These are phyloP conservation scores for Miniopterus natalensis DNA, from an alignment of 2,113 vertebrate species.

Conservation along the genomic window DNA sequence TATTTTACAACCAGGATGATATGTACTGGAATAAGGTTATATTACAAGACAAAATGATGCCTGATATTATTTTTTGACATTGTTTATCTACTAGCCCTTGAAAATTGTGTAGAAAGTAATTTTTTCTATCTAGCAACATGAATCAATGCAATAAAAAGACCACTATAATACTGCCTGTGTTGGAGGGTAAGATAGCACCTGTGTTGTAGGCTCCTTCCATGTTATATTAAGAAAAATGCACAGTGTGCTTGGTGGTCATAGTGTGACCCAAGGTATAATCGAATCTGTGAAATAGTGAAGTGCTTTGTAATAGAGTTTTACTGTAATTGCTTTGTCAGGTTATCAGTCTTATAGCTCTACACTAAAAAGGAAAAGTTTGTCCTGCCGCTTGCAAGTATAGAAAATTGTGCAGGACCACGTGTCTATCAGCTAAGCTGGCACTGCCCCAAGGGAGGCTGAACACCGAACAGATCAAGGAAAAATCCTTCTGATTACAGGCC, in stretches of 20 bases:
- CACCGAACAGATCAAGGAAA: background rate
- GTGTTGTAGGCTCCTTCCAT: background rate
- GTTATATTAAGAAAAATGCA: conserved; percentile 46
- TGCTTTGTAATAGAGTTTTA: conserved; percentile 70
- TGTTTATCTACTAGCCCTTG: conserved; percentile 71
- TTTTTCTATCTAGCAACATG: conserved; percentile 49
- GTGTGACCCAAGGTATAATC: conserved; percentile 66
- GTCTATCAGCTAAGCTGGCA: background rate
- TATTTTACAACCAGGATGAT: conserved; percentile 11
- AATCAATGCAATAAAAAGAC: conserved; percentile 52
- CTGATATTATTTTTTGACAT: conserved; percentile 45
- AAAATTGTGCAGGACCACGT: background rate
- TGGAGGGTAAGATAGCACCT: conserved; percentile 35
- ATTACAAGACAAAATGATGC: conserved; percentile 26
- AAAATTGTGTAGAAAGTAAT: conserved; percentile 59
- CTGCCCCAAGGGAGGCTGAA: background rate
- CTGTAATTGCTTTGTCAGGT: conserved; percentile 67
- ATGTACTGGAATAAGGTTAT: background rate
- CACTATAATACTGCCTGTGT: conserved; percentile 58
- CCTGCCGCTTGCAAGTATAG: background rate
- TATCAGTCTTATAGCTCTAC: conserved; percentile 43
- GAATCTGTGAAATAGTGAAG: conserved; percentile 68
- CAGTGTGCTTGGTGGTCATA: conserved; percentile 23
- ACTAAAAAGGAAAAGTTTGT: conserved; percentile 42
- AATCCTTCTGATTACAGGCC: background rate